Evolutionary conservation across 1,140 invertebrate genomes (phyloP), one percentile per base, ranked within the genome.

Genomic region (Contarinia nasturtii): DNA sequence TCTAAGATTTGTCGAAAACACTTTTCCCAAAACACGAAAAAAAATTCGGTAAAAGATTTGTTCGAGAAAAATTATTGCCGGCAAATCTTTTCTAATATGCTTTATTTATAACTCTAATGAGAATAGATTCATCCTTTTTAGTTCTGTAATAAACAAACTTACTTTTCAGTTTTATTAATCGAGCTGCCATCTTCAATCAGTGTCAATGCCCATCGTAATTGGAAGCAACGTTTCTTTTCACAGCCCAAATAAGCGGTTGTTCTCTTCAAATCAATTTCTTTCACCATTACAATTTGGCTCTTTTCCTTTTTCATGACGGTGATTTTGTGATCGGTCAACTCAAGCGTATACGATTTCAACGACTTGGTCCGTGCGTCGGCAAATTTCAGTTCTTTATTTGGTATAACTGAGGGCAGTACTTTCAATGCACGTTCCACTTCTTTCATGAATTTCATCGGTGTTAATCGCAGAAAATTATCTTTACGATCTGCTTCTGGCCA

Each of bases 401-500:
- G 67, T 0, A 72, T 68, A 47, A 76, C 65, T 0, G 74, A 71
- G 46, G 72, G 67, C 55, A 78, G 40, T 65, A 55, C 54, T 45
- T 68, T 57, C 51, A 68, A 47, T 49, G 64, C 53, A 51, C 67
- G 48, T 53, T 68, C 52, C 57, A 67, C 57, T 59, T 67, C 60
- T 54, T 55, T 59, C 19, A 64, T 47, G 49, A 70, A 61, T 47
- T 66, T 67, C 1, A 73, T 70, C 1, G 72, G 67, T 19, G 64
- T 78, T 7, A 89, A 61, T n/a, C 86, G 64, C 12, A 91, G 64
- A 54, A 79, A 76, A 56, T 88, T 89, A 52, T 86, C 74, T 59
- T 82, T 85, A 15, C 84, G 68, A 60, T 88, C 82, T 3, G 72
- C 70, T 43, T 83, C 75, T 40, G 85, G 78, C 87, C 87, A 92